These are phyloP conservation scores for Zingel zingel DNA, from an alignment of 2,113 vertebrate species.

Conservation along the genomic window DNA sequence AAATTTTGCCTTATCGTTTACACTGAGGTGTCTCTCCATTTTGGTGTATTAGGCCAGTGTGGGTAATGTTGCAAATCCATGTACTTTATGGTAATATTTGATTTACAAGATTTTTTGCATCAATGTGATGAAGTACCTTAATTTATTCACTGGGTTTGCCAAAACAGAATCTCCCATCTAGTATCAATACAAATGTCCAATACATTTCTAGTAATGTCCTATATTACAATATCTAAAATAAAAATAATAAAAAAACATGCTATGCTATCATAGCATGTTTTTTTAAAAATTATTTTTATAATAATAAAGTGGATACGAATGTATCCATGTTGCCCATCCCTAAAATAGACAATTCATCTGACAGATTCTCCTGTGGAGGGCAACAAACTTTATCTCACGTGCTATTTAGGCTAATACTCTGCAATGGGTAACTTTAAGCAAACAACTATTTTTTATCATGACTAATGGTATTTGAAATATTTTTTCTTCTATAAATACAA, in stretches of 20 bases:
- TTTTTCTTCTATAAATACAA: constrained; percentile 36
- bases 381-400: background rate
- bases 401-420: background rate
- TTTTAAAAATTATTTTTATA: too few species aligned
- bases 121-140: constrained; percentile 55
- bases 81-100: background rate
- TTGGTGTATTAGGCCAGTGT: background rate
- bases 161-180: background rate
- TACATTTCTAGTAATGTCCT: background rate
- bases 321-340: background rate
- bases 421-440: background rate
- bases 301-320: background rate
- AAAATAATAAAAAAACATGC: background rate
- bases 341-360: background rate
- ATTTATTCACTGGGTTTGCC: constrained; percentile 10
- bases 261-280: background rate
- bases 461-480: background rate
- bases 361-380: background rate
- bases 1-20: background rate
- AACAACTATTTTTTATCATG: background rate
- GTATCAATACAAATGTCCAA: background rate
- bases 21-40: background rate
- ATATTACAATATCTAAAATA: constrained; percentile 9
- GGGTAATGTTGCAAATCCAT: background rate
- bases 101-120: constrained; percentile 36